phyloP scores from a whole-genome alignment of 1,140 invertebrate genomes.

The Drosophila albomicans region DNA sequence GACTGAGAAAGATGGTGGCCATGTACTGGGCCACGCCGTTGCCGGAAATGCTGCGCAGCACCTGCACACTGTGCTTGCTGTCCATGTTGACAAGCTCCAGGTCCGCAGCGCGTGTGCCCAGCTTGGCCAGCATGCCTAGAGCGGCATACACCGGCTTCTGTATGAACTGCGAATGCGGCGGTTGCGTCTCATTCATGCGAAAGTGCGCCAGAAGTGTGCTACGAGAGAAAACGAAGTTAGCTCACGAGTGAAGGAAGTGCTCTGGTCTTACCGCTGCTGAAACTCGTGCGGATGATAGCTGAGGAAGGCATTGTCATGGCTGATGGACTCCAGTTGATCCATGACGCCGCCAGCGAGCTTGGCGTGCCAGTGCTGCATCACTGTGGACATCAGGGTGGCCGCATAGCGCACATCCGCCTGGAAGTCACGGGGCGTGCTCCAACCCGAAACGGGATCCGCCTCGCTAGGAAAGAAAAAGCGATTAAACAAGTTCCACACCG shows the following conservation, averaged over 20 bases:
- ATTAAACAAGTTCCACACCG: no score
- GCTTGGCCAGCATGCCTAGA: constrained; percentile 85
- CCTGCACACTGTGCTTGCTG: constrained; percentile 67
- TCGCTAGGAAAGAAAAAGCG: constrained; percentile 74
- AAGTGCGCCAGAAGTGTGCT: constrained; percentile 85
- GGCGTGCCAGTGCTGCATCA: constrained; percentile 83
- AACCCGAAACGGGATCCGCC: constrained; percentile 85
- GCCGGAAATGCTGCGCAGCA: constrained; percentile 62
- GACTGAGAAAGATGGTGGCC: constrained; percentile 71
- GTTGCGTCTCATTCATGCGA: constrained; percentile 85
- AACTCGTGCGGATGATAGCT: constrained; percentile 86
- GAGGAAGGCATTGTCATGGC: constrained; percentile 86
- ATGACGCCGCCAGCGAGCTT: constrained; percentile 62
- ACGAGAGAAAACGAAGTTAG: background rate
- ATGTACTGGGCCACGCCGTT: constrained; percentile 64
- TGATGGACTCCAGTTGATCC: constrained; percentile 80
- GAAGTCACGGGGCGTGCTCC: constrained; percentile 84
- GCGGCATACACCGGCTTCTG: constrained; percentile 85
- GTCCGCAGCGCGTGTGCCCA: constrained; percentile 75
- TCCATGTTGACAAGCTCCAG: constrained; percentile 72
- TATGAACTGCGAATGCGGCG: constrained; percentile 85
- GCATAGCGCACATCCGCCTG: constrained; percentile 85
- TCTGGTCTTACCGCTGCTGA: constrained; percentile 74
- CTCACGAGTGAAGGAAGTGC: background rate
- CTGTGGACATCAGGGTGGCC: constrained; percentile 80